These are phyloP conservation scores for Pelobates cultripes DNA, from an alignment of 2,797 vertebrate genomes.

Conservation along the genomic window DNA sequence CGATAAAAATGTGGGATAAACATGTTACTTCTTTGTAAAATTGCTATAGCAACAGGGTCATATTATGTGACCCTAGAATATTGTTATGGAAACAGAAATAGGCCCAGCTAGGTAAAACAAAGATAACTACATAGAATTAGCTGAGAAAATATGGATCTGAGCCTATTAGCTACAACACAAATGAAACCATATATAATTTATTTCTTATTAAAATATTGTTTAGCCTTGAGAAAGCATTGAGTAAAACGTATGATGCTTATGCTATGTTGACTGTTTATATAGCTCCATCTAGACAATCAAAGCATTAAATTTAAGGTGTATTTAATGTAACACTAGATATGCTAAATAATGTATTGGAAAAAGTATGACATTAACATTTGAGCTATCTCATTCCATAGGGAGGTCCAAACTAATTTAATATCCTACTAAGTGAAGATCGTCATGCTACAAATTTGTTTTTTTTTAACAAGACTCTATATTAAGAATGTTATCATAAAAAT, in stretches of 20 bases:
- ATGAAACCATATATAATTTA: neutral
- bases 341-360: too few species aligned
- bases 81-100: conserved; percentile 36
- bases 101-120: conserved; percentile 22
- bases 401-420: too few species aligned
- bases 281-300: conserved; percentile 12
- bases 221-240: conserved; percentile 9
- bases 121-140: conserved; percentile 1
- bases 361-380: too few species aligned
- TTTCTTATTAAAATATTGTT: neutral
- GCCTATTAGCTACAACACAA: conserved; percentile 19
- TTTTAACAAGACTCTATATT: too few species aligned
- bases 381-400: too few species aligned
- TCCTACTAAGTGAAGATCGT: too few species aligned
- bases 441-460: too few species aligned
- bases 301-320: neutral
- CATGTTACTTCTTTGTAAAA: conserved; percentile 31
- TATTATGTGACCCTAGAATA: conserved; percentile 23
- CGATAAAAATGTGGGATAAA: neutral
- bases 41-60: conserved; percentile 25
- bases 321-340: neutral
- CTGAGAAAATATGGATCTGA: neutral
- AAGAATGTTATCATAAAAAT: too few species aligned
- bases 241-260: conserved; percentile 12
- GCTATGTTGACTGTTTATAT: conserved; percentile 4